phyloP scores from a whole-genome alignment of 2,113 vertebrate genomes.

The Octodon degus region DNA sequence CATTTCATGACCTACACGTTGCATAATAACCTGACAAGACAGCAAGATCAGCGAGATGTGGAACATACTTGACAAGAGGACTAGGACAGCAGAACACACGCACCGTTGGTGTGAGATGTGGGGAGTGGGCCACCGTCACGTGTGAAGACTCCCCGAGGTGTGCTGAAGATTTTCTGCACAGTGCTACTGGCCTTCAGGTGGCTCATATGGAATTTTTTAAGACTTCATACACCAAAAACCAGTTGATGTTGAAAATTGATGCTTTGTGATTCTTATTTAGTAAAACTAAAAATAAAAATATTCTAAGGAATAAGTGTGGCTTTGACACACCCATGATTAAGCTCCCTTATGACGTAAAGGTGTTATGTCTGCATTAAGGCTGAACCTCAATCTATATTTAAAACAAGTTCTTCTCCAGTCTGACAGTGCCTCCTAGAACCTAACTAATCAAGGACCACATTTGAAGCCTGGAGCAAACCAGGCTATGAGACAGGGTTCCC shows the following conservation, averaged over 20 bases:
- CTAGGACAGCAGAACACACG: background rate
- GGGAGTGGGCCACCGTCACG: background rate
- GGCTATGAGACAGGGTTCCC: background rate
- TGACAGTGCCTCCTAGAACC: background rate
- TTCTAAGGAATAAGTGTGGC: background rate
- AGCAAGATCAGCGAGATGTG: background rate
- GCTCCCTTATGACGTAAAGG: background rate
- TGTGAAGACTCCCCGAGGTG: background rate
- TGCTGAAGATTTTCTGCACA: background rate
- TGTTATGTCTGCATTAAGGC: too few species aligned
- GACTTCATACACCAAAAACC: background rate
- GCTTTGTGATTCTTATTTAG: background rate
- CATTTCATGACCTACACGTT: background rate
- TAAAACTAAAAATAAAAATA: background rate
- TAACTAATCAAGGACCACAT: background rate
- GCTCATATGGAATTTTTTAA: background rate
- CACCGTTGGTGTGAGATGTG: background rate
- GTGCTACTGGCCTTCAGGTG: background rate
- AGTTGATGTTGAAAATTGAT: background rate
- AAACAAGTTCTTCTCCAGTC: background rate
- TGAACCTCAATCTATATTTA: background rate
- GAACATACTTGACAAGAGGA: background rate
- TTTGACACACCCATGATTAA: background rate
- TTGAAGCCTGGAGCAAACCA: background rate
- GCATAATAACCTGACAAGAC: background rate